Evolutionary conservation across 2,113 vertebrate species (phyloP).

Genomic region (Bos javanicus): DNA sequence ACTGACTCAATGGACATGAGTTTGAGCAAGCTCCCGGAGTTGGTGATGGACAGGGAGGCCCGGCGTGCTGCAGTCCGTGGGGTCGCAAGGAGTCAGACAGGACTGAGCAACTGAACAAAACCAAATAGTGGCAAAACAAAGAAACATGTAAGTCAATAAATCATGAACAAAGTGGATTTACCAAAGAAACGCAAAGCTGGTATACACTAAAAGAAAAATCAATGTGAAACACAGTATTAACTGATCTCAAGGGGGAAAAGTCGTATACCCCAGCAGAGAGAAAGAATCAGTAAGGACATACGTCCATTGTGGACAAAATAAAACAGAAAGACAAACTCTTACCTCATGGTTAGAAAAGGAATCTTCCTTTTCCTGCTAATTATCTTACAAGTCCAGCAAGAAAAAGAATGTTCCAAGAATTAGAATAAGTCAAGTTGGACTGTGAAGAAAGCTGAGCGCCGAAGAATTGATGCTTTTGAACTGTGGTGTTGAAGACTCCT

Average conservation of each 20-base stretch:
- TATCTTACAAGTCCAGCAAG: not conserved
- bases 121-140: not conserved
- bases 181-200: not conserved
- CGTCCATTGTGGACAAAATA: not conserved
- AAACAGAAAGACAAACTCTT: not conserved
- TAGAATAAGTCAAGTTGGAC: not conserved
- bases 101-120: not conserved
- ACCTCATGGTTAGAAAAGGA: not conserved
- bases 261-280: not conserved
- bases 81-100: not conserved
- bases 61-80: rapidly evolving
- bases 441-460: too few relatives aligned
- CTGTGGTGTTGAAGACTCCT: too few relatives aligned
- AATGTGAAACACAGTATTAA: not conserved
- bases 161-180: not conserved
- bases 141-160: not conserved
- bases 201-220: not conserved
- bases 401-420: not conserved
- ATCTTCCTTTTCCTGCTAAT: not conserved
- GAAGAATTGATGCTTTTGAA: too few relatives aligned
- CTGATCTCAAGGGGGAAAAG: not conserved
- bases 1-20: not conserved
- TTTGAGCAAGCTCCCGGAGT: not conserved
- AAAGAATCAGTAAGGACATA: not conserved
- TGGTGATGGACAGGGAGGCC: not conserved